Evolutionary conservation across 2,113 vertebrate genomes (phyloP).

Genomic region (Mobula birostris): DNA sequence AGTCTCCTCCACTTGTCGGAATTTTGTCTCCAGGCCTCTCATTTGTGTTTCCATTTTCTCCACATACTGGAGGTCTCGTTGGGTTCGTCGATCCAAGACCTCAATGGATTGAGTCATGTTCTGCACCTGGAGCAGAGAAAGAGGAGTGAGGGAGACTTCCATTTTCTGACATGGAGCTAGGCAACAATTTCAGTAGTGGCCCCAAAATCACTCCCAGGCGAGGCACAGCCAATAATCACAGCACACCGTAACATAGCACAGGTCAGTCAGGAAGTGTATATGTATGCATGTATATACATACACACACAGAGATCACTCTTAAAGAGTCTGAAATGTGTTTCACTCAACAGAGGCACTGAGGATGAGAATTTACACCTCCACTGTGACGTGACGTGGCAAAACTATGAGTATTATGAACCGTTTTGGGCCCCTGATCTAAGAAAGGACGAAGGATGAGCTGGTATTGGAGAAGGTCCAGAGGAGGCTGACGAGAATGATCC

Average conservation of each 20-base stretch:
- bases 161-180: not conserved
- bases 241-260: not conserved
- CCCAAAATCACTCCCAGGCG: not conserved
- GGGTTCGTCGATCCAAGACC: conserved; percentile 91
- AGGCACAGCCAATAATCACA: not conserved
- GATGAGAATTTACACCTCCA: not conserved
- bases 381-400: no score
- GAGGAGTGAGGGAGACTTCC: not conserved
- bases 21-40: conserved; percentile 92
- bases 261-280: not conserved
- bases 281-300: no score
- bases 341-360: not conserved
- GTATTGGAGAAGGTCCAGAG: no score
- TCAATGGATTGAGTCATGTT: conserved; percentile 99
- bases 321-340: not conserved
- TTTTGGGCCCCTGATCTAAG: no score
- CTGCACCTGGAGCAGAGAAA: conserved; percentile 72
- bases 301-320: not conserved
- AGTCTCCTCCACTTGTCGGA: conserved; percentile 93
- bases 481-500: no score
- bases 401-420: not conserved
- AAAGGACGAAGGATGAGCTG: no score
- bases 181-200: not conserved
- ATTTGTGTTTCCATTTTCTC: conserved; percentile 98
- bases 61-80: conserved; percentile 91